Percentiles rank a stretch among this genome's conserved stretches.
These are phyloP conservation scores for Drepana falcataria DNA, from an alignment of 2,888 invertebrate genomes.

Conservation along the genomic window DNA sequence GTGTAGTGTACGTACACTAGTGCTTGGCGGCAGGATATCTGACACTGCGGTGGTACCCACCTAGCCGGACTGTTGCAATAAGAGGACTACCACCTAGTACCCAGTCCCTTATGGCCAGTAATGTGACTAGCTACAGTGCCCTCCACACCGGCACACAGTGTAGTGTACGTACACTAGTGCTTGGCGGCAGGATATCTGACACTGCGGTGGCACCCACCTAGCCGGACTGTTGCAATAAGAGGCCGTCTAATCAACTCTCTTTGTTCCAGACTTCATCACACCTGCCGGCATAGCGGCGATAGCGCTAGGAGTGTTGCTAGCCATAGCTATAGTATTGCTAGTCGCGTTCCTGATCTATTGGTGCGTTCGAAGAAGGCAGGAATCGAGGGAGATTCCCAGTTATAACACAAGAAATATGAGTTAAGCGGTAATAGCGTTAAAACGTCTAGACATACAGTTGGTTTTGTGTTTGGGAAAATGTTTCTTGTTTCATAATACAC, in stretches of 20 bases:
- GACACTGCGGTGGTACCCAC: no score
- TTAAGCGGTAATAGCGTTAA: slow-evolving; percentile 12
- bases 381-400: slow-evolving; percentile 78
- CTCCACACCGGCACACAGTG: no score
- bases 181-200: no score
- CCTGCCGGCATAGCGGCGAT: slow-evolving; percentile 83
- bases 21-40: no score
- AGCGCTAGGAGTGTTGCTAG: slow-evolving; percentile 81
- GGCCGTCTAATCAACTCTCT: neutral
- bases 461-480: neutral
- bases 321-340: slow-evolving; percentile 80
- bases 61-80: no score
- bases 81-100: no score
- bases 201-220: no score
- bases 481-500: no score
- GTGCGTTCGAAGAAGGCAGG: slow-evolving; percentile 78
- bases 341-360: slow-evolving; percentile 78
- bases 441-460: neutral
- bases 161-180: no score
- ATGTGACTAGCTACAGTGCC: no score
- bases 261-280: slow-evolving; percentile 51
- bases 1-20: no score
- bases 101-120: no score
- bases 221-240: neutral
- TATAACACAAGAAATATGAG: slow-evolving; percentile 51